Evolutionary conservation across 1,140 invertebrate genomes (phyloP).

Genomic region (Drosophila grimshawi): DNA sequence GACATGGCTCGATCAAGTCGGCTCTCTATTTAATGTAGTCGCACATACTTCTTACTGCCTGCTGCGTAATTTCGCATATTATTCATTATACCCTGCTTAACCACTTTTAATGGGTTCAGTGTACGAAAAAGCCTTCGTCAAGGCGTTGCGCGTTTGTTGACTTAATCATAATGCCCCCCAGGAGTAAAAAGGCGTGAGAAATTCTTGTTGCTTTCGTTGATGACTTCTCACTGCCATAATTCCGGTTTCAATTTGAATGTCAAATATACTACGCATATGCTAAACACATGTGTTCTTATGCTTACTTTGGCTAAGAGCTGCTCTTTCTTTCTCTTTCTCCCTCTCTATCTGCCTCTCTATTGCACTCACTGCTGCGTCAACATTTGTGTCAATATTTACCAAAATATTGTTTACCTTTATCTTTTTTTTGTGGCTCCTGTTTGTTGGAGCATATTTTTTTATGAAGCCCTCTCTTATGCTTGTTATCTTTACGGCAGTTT

Average conservation of each 20-base stretch:
- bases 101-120: no score
- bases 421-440: slow-evolving; percentile 22
- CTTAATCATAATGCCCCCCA: background rate
- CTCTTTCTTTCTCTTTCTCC: no score
- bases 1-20: no score
- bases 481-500: slow-evolving; percentile 70
- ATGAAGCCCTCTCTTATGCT: slow-evolving; percentile 51
- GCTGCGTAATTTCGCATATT: no score
- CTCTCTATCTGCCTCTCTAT: background rate
- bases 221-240: slow-evolving; percentile 2
- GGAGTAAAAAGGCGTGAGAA: background rate
- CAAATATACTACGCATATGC: background rate
- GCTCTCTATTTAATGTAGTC: no score
- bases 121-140: background rate
- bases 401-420: slow-evolving; percentile 71
- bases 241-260: background rate
- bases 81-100: no score
- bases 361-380: background rate
- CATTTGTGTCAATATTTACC: slow-evolving; percentile 66
- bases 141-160: background rate
- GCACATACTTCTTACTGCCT: no score
- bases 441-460: slow-evolving; percentile 66
- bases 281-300: background rate
- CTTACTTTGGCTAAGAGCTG: background rate
- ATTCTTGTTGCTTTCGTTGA: background rate